Conservation (phyloP, 1,140 invertebrate species). For the Euwallacea fornicatus region DNA sequence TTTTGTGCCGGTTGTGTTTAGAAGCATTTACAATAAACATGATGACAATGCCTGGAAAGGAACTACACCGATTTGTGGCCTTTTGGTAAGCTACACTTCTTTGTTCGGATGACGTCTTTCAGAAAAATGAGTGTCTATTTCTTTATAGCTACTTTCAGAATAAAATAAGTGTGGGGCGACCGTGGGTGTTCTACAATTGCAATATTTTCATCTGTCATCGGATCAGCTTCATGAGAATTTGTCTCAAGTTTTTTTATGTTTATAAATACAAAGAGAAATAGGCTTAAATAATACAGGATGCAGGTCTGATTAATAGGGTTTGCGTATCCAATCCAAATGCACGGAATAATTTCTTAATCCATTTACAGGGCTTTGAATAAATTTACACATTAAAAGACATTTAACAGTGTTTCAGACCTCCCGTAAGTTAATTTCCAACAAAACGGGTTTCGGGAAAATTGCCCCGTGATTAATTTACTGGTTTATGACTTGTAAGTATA, state of each 20-base stretch:
- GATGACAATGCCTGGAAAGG: constrained; percentile 38
- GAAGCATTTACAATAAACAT: constrained; percentile 39
- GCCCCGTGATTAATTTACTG: not conserved
- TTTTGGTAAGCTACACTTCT: constrained; percentile 33
- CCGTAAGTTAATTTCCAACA: constrained; percentile 9
- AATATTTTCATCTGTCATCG: constrained; percentile 29
- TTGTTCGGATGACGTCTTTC: constrained; percentile 37
- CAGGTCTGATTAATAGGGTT: not conserved
- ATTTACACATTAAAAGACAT: constrained; percentile 21
- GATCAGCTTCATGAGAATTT: not conserved
- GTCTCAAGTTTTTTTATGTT: no score
- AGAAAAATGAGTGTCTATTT: constrained; percentile 38
- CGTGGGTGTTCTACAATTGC: constrained; percentile 23
- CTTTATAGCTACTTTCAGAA: constrained; percentile 8
- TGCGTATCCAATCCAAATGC: not conserved
- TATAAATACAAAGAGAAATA: no score
- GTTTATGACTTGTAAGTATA: constrained; percentile 1
- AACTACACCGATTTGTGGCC: constrained; percentile 43
- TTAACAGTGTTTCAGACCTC: constrained; percentile 11
- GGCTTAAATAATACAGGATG: no score
- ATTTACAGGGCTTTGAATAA: constrained; percentile 13
- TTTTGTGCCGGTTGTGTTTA: constrained; percentile 39
- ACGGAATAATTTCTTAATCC: constrained; percentile 12
- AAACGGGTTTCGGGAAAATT: constrained; percentile 10
- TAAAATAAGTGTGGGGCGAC: constrained; percentile 1